Base-by-base conservation (phyloP, 2,113 vertebrate genomes). In the Halcyon malimbica region DNA sequence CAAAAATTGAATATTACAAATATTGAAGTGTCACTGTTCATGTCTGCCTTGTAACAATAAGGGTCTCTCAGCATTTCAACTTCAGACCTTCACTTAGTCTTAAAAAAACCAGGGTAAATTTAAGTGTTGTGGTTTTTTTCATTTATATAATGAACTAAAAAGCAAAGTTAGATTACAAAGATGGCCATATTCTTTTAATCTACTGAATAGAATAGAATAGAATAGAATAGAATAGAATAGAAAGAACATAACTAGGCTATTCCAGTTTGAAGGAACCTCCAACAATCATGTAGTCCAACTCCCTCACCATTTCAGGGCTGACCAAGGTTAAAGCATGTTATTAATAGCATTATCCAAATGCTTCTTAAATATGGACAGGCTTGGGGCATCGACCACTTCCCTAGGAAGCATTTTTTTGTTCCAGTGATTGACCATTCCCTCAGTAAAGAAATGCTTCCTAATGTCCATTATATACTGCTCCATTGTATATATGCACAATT, bases 1-100 rank as follows among this genome's bases (percentile, higher is more conserved):
- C 65, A 94, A 87, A 94, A 97, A 94, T 3, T 50, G 28, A 97
- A 97, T 97, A 96, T 92, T 96, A 67, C 62, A 94, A 93, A 96
- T 78, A 93, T 18, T 90, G 86, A 83, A 67, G 86, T 90, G 51
- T 77, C 77, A 83, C 56, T 83, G 26, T 75, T 92, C 33, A 44
- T 96, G 65, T 35, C 60, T 91, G 8, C 24, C 63, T 33, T 88
- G 35, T 44, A 93, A 68, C 56, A 89, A 59, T 41, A 83, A 67
- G 16, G 24, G 10, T 51, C 37, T 85, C 63, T 37, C 37, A 92
- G 54, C 17, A 75, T 85, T 97, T 94, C 90, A 70, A 78, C 11
- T 93, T 86, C 44, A 90, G 21, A 39, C 7, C 16, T 92, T 87
- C 63, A 63, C 14, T 39, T 82, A 29, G 8, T 87, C 71, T 86